Base-by-base conservation (phyloP, 2,113 vertebrate species). In the Alouatta palliata region DNA sequence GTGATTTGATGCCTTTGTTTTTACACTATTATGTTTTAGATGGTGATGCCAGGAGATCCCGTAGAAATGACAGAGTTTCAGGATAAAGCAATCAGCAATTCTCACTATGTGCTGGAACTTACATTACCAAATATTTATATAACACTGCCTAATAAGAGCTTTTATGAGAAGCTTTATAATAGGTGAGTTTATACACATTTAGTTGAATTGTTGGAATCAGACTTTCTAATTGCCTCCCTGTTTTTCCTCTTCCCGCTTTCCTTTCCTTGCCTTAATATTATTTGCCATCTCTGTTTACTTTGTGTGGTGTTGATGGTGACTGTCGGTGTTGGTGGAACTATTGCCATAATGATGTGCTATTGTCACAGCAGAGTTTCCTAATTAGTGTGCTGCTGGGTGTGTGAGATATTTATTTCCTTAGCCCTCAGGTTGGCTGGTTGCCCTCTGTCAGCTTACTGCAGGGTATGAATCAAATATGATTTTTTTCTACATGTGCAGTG, bases 121-220 rank as follows among this genome's bases (percentile, higher is more conserved):
- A 99, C 83, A 16, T 98, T 99, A 81, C 99, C 99, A 70, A 99
- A 99, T 56, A 98, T 99, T 96, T 99, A 99, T 30, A 85, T 99
- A 91, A 98, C 98, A 3, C 98, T 99, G 25, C 99, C 99, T 68
- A 99, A 97, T 97, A 99, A 99, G 97, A 96, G 96, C 54, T 99
- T 99, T 98, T 99, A 99, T 97, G 99, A 99, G 98, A 99, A 99
- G 90, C 99, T 99, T 45, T 99, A 99, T 97, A 99, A 99, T 96
- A 99, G 99, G 99, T 98, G 98, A 94, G 95, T 97, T 68, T 87
- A 91, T 77, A 21, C 32, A 6, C 45, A 70, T 95, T 70, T 37
- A 40, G 10, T 32, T 70, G 27, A 54, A 19, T 66, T 52, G 71
- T 81, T 86, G 52, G 80, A 84, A n/a, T 95, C 45, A 13, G 32